Evolutionary conservation across 2,797 vertebrate genomes (phyloP).

Genomic region (Cyprinella venusta): DNA sequence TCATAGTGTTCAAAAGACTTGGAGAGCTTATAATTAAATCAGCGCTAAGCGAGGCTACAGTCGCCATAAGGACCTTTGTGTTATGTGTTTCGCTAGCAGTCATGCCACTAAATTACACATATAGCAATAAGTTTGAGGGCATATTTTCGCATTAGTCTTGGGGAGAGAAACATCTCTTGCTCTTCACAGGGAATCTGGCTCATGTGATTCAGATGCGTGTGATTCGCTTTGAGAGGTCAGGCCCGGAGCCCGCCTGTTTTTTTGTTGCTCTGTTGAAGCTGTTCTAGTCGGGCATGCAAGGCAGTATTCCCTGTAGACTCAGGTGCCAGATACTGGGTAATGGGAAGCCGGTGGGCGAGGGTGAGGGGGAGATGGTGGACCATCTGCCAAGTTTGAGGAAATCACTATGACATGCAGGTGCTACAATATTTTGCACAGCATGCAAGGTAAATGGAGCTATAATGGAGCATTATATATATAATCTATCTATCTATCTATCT

Average conservation of each 20-base stretch:
- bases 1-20: conserved; percentile 62
- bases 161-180: conserved; percentile 71
- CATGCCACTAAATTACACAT: conserved; percentile 56
- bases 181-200: conserved; percentile 67
- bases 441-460: conserved; percentile 59
- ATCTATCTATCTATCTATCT: too few relatives aligned
- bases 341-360: conserved; percentile 23
- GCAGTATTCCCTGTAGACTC: conserved; percentile 57
- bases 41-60: conserved; percentile 62
- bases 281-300: conserved; percentile 42
- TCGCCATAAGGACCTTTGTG: conserved; percentile 69
- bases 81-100: conserved; percentile 61
- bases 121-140: conserved; percentile 63
- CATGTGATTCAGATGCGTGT: conserved; percentile 46
- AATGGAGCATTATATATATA: too few relatives aligned
- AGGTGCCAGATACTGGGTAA: conserved; percentile 58
- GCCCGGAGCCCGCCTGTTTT: conserved; percentile 28
- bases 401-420: conserved; percentile 75
- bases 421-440: conserved; percentile 71
- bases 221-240: conserved; percentile 65
- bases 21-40: conserved; percentile 75
- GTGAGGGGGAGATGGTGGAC: conserved; percentile 57
- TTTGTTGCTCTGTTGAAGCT: conserved; percentile 38
- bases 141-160: conserved; percentile 69
- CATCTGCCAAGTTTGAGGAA: conserved; percentile 74